These are phyloP conservation scores for Heterotis niloticus DNA, from an alignment of 2,113 vertebrate genomes.

Conservation along the genomic window DNA sequence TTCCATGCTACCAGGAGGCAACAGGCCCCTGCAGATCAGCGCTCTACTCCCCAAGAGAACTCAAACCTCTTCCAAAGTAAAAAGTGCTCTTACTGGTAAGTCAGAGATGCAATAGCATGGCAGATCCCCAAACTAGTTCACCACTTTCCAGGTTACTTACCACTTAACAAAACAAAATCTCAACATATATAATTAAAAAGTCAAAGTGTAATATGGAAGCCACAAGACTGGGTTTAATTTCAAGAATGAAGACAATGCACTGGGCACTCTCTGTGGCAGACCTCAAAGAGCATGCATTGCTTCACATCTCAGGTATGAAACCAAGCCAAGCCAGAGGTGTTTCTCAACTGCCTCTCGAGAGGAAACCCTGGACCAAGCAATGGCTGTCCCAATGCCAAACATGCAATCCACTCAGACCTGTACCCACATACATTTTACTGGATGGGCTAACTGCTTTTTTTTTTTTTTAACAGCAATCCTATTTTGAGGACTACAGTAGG, in stretches of 20 bases:
- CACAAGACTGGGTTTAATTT: neutral
- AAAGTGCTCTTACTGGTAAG: no score
- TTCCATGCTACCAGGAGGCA: neutral
- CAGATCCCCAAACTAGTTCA: neutral
- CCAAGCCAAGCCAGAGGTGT: neutral
- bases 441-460: slow-evolving; percentile 34
- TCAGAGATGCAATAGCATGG: neutral
- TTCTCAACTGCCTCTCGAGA: neutral
- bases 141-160: neutral
- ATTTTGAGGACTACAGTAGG: slow-evolving; percentile 16
- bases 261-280: neutral
- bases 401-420: slow-evolving; percentile 40
- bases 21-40: neutral
- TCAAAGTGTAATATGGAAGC: neutral
- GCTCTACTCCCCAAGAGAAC: neutral
- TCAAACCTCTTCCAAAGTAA: neutral
- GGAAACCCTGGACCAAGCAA: neutral
- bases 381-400: slow-evolving; percentile 20
- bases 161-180: neutral
- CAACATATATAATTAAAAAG: no score
- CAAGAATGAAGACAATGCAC: neutral
- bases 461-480: slow-evolving; percentile 21
- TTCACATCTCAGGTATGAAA: slow-evolving; percentile 8
- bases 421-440: slow-evolving; percentile 37
- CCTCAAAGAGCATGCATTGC: slow-evolving; percentile 5